Evolutionary conservation across 1,140 invertebrate species (phyloP), one percentile per base, ranked within the genome.

Genomic region (Gonioctena quinquepunctata): DNA sequence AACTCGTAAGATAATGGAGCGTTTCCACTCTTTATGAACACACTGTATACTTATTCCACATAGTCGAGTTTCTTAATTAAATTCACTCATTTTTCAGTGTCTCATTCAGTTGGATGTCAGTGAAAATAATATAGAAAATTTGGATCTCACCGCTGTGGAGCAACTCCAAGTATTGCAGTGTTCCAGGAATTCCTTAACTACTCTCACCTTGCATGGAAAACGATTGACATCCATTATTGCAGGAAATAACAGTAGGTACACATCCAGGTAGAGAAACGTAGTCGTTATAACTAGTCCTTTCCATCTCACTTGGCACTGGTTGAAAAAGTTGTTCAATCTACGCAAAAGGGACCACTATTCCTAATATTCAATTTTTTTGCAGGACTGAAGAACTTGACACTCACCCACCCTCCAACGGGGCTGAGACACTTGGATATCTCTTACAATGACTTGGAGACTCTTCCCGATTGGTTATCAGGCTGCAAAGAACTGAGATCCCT

Each of bases 381-480:
- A 92, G 91, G 87, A 82, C 80, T 93, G 52, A 89, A 89, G 76
- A 89, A 87, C 71, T 78, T 93, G 27, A 88, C 82, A 0, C 88
- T 91, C 19, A 86, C 86, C 33, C 89, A 90, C 52, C 84, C 88
- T 25, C 92, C 92, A 13, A 82, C 84, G 3, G 89, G 90, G 77
- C 82, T 94, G 23, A 88, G 90, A 71, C 90, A 93, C 74, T 82
- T 94, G 16, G 91, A 94, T 77, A 87, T 94, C 8, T 93, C 91
- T 3, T 89, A 93, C 79, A 95, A 95, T 77, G 89, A 90, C 77
- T 82, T 94, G 50, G 89, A 89, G 33, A 85, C 88, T 1, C 80
- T 95, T 49, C 93, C 93, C 0, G 90, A 91, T 76, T 95, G 93
- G 93, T 85, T 91, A 33, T 89, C 89, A 21, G 88, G 90, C n/a